A percentile compares a stretch with the other conserved stretches of the same genome.
These are phyloP conservation scores for Automeris io DNA, from an alignment of 2,888 invertebrate species.

Conservation along the genomic window DNA sequence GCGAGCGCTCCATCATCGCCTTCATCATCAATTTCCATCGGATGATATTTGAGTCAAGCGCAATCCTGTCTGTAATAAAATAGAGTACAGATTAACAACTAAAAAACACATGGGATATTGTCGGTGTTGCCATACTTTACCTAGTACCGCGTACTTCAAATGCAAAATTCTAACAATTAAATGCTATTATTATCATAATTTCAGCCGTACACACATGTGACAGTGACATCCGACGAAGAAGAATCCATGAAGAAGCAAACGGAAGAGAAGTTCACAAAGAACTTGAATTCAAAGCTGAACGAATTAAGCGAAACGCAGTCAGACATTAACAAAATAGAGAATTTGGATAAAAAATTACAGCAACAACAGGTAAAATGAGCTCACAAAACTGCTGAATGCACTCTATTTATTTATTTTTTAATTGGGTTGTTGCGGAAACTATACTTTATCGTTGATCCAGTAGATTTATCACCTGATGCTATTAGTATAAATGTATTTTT, in stretches of 20 bases:
- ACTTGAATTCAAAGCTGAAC: slow-evolving; percentile 75
- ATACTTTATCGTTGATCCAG: too few species aligned
- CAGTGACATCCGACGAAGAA: slow-evolving; percentile 87
- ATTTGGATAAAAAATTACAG: slow-evolving; percentile 80
- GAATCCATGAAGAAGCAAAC: slow-evolving; percentile 79
- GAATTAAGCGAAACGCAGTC: slow-evolving; percentile 42
- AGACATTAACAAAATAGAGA: slow-evolving; percentile 75
- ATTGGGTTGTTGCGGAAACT: not conserved
- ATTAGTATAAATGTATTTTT: too few species aligned
- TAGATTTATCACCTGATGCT: too few species aligned
- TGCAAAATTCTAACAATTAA: too few species aligned
- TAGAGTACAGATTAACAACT: too few species aligned
- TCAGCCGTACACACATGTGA: slow-evolving; percentile 82
- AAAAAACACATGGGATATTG: too few species aligned
- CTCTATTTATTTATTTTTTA: not conserved
- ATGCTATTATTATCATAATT: slow-evolving; percentile 21
- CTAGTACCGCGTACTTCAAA: too few species aligned
- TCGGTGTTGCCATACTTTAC: too few species aligned
- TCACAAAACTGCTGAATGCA: not conserved
- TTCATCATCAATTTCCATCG: too few species aligned
- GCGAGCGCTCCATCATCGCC: too few species aligned
- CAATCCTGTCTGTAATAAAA: too few species aligned
- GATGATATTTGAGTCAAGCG: too few species aligned
- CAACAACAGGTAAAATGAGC: slow-evolving; percentile 77
- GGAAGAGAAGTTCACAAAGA: slow-evolving; percentile 60